Evolutionary conservation across 1,140 invertebrate genomes (phyloP).

Genomic region (Belonocnema kinseyi): DNA sequence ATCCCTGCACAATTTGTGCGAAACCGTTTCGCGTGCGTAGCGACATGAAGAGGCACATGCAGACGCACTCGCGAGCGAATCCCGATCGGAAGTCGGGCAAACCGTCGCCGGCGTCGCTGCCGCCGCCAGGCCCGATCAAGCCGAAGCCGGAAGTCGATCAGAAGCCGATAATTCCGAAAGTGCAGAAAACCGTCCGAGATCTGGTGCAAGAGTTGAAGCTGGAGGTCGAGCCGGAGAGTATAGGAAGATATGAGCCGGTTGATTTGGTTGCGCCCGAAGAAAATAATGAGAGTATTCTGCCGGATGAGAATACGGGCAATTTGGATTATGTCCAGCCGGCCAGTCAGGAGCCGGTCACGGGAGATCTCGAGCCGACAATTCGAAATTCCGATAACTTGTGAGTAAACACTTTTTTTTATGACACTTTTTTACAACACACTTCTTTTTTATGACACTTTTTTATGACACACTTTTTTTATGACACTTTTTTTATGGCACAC

Average conservation of each 20-base stretch:
- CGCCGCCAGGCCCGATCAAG: constrained; percentile 45
- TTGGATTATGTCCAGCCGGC: constrained; percentile 58
- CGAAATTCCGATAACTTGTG: constrained; percentile 9
- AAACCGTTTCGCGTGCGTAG: constrained; percentile 91
- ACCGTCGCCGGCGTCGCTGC: constrained; percentile 32
- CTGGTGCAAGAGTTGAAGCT: constrained; percentile 70
- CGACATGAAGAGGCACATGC: constrained; percentile 92
- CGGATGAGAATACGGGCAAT: constrained; percentile 64
- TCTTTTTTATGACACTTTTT: no score
- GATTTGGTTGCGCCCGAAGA: constrained; percentile 64
- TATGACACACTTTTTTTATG: no score
- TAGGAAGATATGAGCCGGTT: constrained; percentile 50
- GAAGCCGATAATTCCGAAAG: background rate
- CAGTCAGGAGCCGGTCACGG: constrained; percentile 35
- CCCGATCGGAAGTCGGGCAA: constrained; percentile 53
- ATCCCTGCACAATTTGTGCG: constrained; percentile 85
- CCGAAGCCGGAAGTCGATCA: constrained; percentile 43
- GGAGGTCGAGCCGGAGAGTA: constrained; percentile 62
- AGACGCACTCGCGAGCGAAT: constrained; percentile 81
- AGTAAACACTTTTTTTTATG: background rate
- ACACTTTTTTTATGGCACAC: no score
- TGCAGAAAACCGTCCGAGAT: constrained; percentile 65
- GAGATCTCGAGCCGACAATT: constrained; percentile 1
- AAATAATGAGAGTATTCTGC: constrained; percentile 71
- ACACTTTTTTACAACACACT: no score